These are phyloP conservation scores for Ennomos quercinarius DNA, from an alignment of 2,888 invertebrate species.

Conservation along the genomic window DNA sequence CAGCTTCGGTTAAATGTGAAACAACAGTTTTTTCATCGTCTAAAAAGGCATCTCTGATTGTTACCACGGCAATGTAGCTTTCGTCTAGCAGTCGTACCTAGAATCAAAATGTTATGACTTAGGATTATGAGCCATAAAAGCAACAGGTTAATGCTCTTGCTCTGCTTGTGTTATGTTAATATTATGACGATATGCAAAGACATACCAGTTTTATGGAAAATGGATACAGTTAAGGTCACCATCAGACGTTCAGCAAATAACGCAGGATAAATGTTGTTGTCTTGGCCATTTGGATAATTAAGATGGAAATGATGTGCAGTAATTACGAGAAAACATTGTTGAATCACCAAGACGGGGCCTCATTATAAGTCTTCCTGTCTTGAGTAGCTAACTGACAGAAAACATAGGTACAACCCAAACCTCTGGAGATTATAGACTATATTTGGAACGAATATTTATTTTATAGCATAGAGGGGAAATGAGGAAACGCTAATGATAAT, in stretches of 20 bases:
- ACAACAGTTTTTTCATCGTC: conserved; percentile 68
- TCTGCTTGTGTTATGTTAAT: conserved; percentile 33
- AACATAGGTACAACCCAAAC: too few species aligned
- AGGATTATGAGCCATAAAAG: conserved; percentile 24
- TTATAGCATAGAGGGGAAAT: too few species aligned
- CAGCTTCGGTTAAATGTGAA: conserved; percentile 55
- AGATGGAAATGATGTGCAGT: background rate
- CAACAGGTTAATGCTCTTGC: conserved; percentile 44
- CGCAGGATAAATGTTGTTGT: conserved; percentile 22
- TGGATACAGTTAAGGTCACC: conserved; percentile 27
- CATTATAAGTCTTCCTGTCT: background rate
- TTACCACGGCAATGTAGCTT: conserved; percentile 72
- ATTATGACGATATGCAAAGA: conserved; percentile 20
- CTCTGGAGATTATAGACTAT: too few species aligned
- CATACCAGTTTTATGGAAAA: conserved; percentile 18
- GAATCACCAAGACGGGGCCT: conserved; percentile 23
- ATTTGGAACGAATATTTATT: too few species aligned
- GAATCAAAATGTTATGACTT: conserved; percentile 46
- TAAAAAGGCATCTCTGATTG: conserved; percentile 67
- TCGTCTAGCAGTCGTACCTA: conserved; percentile 76
- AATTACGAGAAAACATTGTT: conserved; percentile 11
- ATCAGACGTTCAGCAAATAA: conserved; percentile 23
- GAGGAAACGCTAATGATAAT: too few species aligned
- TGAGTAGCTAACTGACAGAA: too few species aligned
- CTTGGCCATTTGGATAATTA: conserved; percentile 20